A percentile compares a stretch with the other conserved stretches of the same genome.
Evolutionary conservation across 2,113 vertebrate genomes (phyloP).

Genomic region (Piprites chloris): DNA sequence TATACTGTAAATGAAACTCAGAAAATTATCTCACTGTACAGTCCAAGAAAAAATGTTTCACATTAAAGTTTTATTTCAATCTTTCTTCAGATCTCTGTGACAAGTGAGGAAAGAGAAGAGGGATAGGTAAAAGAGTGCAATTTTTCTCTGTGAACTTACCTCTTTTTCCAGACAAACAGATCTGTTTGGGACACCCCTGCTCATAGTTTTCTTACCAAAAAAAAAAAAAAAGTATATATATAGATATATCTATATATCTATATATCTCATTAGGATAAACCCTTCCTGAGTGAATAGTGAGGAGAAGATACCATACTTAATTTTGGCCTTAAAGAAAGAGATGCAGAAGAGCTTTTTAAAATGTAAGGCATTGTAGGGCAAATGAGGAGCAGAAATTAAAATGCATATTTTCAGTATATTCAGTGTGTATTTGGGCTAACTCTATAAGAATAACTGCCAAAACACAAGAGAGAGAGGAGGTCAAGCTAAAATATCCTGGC

Average conservation of each 20-base stretch:
- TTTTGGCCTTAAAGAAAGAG: not conserved
- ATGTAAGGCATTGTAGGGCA: not conserved
- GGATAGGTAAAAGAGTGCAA: not conserved
- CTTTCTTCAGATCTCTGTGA: not conserved
- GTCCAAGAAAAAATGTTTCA: not conserved
- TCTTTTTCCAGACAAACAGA: not conserved
- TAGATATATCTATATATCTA: too few relatives aligned
- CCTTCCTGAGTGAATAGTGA: not conserved
- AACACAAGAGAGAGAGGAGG: rapidly evolving
- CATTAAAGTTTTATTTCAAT: not conserved
- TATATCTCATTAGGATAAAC: not conserved
- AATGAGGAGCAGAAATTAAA: not conserved
- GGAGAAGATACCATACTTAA: not conserved
- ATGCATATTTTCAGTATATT: not conserved
- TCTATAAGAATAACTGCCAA: not conserved
- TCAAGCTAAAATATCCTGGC: not conserved
- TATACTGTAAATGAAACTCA: not conserved
- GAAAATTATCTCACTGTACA: not conserved
- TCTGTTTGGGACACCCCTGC: not conserved
- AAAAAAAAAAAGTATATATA: too few relatives aligned
- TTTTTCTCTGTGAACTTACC: not conserved
- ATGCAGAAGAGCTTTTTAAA: not conserved
- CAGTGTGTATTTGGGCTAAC: not conserved
- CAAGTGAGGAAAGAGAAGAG: not conserved
- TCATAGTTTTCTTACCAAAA: not conserved